Percentiles rank a stretch among this genome's conserved stretches.
Conservation (phyloP, 2,797 vertebrate species). For the Centroberyx gerrardi region DNA sequence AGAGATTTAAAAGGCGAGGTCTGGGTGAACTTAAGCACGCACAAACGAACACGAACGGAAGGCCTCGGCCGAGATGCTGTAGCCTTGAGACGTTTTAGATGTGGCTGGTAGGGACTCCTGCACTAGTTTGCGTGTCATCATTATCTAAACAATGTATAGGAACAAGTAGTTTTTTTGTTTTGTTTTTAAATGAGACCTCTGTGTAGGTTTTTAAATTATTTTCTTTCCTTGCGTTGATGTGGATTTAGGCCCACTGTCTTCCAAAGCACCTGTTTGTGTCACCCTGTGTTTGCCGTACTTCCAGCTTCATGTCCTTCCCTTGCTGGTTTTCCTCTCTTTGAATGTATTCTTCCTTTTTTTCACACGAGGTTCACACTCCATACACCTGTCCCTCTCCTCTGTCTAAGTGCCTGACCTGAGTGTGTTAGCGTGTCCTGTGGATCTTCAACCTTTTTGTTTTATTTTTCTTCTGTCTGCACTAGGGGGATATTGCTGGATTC, state of each 20-base stretch:
- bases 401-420: constrained; percentile 72
- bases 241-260: constrained; percentile 56
- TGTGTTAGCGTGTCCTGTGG: constrained; percentile 39
- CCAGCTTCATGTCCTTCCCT: constrained; percentile 2
- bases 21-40: constrained; percentile 21
- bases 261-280: constrained; percentile 51
- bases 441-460: constrained; percentile 33
- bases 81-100: constrained; percentile 40
- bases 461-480: constrained; percentile 35
- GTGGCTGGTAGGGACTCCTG: constrained; percentile 38
- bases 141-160: constrained; percentile 38
- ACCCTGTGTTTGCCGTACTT: constrained; percentile 10
- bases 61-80: constrained; percentile 4
- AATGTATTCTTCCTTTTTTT: constrained; percentile 44
- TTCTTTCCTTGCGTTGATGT: constrained; percentile 42
- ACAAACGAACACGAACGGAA: constrained; percentile 30
- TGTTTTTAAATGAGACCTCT: constrained; percentile 53
- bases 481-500: constrained; percentile 50
- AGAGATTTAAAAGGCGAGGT: constrained; percentile 23
- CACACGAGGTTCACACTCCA: not conserved
- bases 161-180: constrained; percentile 18
- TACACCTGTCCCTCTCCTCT: constrained; percentile 35
- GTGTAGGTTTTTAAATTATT: constrained; percentile 29
- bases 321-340: constrained; percentile 29
- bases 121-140: constrained; percentile 50